A percentile compares a stretch with the other conserved stretches of the same genome.
Conservation (phyloP, 2,797 vertebrate species). For the Rhincodon typus region DNA sequence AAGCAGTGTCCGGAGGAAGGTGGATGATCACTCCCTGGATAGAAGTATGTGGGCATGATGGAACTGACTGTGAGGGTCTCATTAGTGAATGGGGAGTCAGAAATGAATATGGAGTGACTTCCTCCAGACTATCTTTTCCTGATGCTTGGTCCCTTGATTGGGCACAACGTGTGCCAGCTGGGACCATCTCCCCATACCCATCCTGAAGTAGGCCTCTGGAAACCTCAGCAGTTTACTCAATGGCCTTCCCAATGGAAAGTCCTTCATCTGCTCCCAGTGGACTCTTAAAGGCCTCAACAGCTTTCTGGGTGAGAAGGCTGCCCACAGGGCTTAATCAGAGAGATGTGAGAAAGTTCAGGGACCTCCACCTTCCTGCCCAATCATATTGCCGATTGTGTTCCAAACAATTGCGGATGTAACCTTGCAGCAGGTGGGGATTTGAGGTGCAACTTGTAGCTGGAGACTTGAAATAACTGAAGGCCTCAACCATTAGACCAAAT, state of each 20-base stretch:
- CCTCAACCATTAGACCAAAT: not conserved
- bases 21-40: not conserved
- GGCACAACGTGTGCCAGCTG: not conserved
- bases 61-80: not conserved
- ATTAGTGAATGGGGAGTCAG: not conserved
- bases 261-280: too few species aligned
- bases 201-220: too few species aligned
- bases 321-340: not conserved
- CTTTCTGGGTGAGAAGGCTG: too few species aligned
- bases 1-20: too few species aligned
- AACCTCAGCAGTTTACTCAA: too few species aligned
- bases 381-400: not conserved
- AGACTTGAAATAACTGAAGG: not conserved
- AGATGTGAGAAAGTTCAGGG: not conserved
- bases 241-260: too few species aligned
- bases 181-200: too few species aligned
- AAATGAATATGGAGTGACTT: too few species aligned
- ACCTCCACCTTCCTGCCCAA: not conserved
- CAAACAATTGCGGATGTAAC: not conserved
- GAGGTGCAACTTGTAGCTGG: not conserved
- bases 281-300: too few species aligned
- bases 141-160: not conserved
- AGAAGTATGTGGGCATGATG: not conserved
- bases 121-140: not conserved
- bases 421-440: not conserved